phyloP scores from a whole-genome alignment of 2,797 vertebrate genomes.

The Buphagus erythrorhynchus region DNA sequence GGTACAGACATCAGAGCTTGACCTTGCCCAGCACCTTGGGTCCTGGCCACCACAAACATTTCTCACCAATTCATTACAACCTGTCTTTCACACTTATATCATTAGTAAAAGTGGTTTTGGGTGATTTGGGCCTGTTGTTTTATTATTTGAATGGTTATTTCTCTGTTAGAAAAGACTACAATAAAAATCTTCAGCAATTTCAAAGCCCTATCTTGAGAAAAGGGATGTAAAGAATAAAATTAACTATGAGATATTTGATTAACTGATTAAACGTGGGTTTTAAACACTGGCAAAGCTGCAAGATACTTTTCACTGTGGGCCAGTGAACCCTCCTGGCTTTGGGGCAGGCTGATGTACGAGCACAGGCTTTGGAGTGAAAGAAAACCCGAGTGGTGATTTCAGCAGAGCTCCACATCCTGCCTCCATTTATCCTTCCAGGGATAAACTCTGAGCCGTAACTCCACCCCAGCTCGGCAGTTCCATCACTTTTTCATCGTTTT shows the following conservation, averaged over 20 bases:
- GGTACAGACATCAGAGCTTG: accelerated
- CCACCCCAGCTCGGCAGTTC: background rate
- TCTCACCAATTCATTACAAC: background rate
- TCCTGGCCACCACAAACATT: background rate
- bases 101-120: accelerated
- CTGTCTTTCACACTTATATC: accelerated
- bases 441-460: background rate
- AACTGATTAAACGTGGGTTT: background rate
- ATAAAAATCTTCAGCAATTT: background rate
- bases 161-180: background rate
- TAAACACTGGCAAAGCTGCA: background rate
- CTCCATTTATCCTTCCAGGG: background rate
- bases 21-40: background rate
- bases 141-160: background rate
- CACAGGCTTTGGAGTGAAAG: background rate
- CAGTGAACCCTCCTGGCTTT: background rate
- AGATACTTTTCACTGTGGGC: background rate
- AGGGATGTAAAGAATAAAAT: background rate
- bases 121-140: background rate
- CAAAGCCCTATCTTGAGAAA: background rate
- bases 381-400: background rate
- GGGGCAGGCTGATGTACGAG: background rate
- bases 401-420: background rate
- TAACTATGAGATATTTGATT: background rate
- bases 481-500: accelerated